These are phyloP conservation scores for Vannuccia rotundouncinata DNA, from an alignment of 2,888 invertebrate genomes.

Conservation along the genomic window DNA sequence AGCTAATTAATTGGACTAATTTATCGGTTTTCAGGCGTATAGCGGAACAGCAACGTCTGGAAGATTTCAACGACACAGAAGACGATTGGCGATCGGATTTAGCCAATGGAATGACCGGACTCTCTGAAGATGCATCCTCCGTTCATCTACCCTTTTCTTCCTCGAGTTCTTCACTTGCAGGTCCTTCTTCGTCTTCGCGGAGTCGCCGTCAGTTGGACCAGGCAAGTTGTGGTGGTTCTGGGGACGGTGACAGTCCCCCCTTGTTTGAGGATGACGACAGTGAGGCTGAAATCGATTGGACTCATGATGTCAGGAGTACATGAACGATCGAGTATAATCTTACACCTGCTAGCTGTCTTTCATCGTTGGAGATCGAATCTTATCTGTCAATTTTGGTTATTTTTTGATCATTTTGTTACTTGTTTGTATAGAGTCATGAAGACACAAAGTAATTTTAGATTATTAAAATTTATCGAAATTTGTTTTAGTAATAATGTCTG, in stretches of 20 bases:
- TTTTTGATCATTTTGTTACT: too few relatives aligned
- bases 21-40: too few relatives aligned
- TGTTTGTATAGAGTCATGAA: too few relatives aligned
- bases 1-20: too few relatives aligned
- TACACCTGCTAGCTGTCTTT: too few relatives aligned
- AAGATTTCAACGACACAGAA: not conserved
- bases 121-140: not conserved
- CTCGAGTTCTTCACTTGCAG: not conserved
- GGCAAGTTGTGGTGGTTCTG: not conserved
- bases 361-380: too few relatives aligned
- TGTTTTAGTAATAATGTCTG: too few relatives aligned
- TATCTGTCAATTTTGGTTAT: too few relatives aligned
- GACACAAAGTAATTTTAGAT: too few relatives aligned
- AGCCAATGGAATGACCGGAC: not conserved
- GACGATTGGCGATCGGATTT: not conserved
- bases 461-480: too few relatives aligned
- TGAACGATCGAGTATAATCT: too few relatives aligned
- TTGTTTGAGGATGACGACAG: not conserved
- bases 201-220: not conserved
- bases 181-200: not conserved
- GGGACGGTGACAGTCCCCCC: not conserved
- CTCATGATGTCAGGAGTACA: not conserved
- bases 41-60: not conserved
- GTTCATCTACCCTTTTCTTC: not conserved
- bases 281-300: not conserved